phyloP scores from a whole-genome alignment of 2,888 invertebrate species.

The Melanchra persicariae region DNA sequence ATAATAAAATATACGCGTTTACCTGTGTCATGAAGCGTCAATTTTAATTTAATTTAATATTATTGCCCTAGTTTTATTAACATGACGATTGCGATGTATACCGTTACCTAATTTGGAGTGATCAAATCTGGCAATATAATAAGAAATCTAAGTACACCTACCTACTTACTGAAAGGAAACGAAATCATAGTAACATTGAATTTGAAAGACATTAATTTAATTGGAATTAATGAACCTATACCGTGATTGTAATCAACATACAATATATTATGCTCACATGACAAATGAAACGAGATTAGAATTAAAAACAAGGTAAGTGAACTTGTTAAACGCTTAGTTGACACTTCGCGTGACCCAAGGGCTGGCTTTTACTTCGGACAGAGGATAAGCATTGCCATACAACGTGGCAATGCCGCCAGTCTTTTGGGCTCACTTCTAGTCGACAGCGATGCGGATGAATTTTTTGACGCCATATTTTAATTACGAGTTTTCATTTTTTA shows the following conservation, averaged over 20 bases:
- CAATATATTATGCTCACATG: constrained; percentile 16
- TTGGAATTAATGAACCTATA: constrained; percentile 8
- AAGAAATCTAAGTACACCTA: not conserved
- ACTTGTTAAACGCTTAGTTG: too few relatives aligned
- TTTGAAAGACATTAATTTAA: constrained; percentile 9
- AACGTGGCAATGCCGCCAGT: too few relatives aligned
- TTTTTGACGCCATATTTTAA: too few relatives aligned
- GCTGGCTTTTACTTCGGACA: too few relatives aligned
- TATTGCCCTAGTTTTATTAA: constrained; percentile 9
- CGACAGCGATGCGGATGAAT: too few relatives aligned
- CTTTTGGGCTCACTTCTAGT: too few relatives aligned
- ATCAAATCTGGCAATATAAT: not conserved
- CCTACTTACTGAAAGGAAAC: not conserved
- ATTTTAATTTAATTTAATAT: constrained; percentile 15
- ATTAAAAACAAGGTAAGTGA: constrained; percentile 13
- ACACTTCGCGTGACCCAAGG: too few relatives aligned
- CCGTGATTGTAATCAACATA: constrained; percentile 25
- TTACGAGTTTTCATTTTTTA: too few relatives aligned
- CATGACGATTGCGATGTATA: not conserved
- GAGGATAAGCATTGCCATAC: too few relatives aligned
- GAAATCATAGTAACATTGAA: not conserved
- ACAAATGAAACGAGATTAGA: constrained; percentile 37
- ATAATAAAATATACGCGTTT: constrained; percentile 45
- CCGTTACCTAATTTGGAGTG: not conserved
- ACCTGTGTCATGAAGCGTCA: constrained; percentile 41